These are phyloP conservation scores for Pollicipes pollicipes DNA, from an alignment of 1,140 invertebrate species.

Conservation along the genomic window DNA sequence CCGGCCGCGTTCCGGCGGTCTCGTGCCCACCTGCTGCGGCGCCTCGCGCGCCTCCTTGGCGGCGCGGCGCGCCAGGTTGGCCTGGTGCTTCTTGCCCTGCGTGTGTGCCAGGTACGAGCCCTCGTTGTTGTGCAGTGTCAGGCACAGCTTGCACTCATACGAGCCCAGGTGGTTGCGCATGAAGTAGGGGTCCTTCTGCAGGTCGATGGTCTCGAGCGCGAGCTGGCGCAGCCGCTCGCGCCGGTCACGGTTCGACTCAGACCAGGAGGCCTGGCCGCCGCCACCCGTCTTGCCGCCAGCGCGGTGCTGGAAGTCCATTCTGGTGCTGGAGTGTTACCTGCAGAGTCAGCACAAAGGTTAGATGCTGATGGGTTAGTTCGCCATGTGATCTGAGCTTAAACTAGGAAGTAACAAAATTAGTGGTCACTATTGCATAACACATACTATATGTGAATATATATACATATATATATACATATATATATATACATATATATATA, in stretches of 20 bases:
- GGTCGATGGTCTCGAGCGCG: constrained; percentile 94
- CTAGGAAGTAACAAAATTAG: too few species aligned
- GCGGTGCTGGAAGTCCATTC: constrained; percentile 92
- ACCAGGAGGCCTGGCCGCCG: constrained; percentile 96
- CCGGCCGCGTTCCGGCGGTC: too few species aligned
- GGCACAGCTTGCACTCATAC: constrained; percentile 97
- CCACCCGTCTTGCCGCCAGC: constrained; percentile 96
- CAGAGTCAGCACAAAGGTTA: too few species aligned
- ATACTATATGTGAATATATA: too few species aligned
- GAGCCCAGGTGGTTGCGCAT: constrained; percentile 98
- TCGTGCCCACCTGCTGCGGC: constrained; percentile 40
- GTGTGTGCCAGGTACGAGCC: constrained; percentile 98
- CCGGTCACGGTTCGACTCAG: constrained; percentile 90
- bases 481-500: too few species aligned
- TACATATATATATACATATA: too few species aligned
- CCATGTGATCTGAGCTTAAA: too few species aligned
- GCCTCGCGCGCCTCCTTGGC: constrained; percentile 97
- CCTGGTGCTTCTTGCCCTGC: constrained; percentile 99
- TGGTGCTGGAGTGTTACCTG: not conserved
- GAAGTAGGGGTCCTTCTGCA: constrained; percentile 98
- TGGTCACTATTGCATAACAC: too few species aligned
- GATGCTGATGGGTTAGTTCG: too few species aligned
- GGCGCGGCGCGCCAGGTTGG: constrained; percentile 89
- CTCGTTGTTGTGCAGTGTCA: constrained; percentile 98
- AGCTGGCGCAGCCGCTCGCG: constrained; percentile 86